A percentile compares a stretch with the other conserved stretches of the same genome.
These are phyloP conservation scores for Syngnathus floridae DNA, from an alignment of 2,113 vertebrate species.

Conservation along the genomic window DNA sequence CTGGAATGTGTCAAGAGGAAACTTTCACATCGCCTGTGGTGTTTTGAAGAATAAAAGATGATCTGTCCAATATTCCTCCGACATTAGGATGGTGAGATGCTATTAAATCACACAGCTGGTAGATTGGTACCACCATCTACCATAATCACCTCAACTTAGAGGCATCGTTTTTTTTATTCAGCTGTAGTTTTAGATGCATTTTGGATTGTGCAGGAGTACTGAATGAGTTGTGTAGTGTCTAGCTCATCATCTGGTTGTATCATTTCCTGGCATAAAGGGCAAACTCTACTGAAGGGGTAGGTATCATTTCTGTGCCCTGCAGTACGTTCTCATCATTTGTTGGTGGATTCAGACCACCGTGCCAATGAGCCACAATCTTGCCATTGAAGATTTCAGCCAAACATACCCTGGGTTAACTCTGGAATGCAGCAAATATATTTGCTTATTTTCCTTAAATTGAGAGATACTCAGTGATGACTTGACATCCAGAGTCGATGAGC, in stretches of 20 bases:
- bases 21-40: slow-evolving; percentile 41
- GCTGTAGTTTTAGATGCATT: background rate
- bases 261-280: background rate
- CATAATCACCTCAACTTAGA: background rate
- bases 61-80: slow-evolving; percentile 28
- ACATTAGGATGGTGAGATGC: slow-evolving; percentile 35
- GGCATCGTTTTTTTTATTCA: background rate
- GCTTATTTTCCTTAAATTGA: background rate
- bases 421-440: background rate
- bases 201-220: background rate
- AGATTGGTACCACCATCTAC: slow-evolving; percentile 14
- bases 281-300: background rate
- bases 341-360: background rate
- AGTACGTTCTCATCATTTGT: background rate
- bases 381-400: background rate
- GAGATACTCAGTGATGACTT: background rate
- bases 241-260: background rate
- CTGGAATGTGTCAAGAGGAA: slow-evolving; percentile 51
- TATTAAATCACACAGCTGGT: slow-evolving; percentile 11
- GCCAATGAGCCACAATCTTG: background rate
- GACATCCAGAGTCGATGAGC: background rate
- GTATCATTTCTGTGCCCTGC: background rate
- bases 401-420: background rate
- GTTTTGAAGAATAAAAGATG: slow-evolving; percentile 38
- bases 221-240: background rate